phyloP scores from a whole-genome alignment of 2,113 vertebrate species.

The Corythornis cristatus region DNA sequence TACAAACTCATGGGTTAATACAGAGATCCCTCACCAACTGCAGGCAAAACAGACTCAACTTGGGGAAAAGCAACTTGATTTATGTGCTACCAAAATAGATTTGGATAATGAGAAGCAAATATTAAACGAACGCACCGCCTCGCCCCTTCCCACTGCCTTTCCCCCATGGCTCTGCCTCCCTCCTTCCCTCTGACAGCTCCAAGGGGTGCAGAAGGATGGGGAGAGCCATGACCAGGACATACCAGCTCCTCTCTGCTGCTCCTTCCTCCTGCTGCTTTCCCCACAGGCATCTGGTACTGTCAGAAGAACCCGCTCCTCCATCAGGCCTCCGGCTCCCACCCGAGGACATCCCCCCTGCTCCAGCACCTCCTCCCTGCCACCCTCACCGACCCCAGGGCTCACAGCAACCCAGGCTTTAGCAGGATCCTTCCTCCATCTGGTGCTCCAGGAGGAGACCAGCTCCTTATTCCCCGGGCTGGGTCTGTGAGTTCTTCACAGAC shows the following conservation, averaged over 20 bases:
- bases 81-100: not conserved
- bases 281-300: accelerated
- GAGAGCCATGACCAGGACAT: accelerated
- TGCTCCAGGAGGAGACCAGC: not conserved
- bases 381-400: not conserved
- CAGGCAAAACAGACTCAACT: not conserved
- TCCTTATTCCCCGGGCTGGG: not conserved
- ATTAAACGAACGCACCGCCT: not conserved
- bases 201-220: not conserved
- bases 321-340: accelerated
- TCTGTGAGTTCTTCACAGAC: not conserved
- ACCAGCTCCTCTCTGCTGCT: accelerated
- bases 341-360: not conserved
- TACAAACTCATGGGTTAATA: not conserved
- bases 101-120: not conserved
- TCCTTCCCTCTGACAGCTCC: not conserved
- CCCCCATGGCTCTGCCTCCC: not conserved
- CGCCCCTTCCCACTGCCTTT: not conserved
- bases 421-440: not conserved
- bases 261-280: not conserved
- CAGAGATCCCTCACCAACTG: not conserved
- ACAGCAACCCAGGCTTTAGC: not conserved
- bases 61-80: not conserved
- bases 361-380: not conserved
- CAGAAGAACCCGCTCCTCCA: not conserved